These are phyloP conservation scores for Eilema griseolum DNA, from an alignment of 2,888 invertebrate genomes.

Conservation along the genomic window DNA sequence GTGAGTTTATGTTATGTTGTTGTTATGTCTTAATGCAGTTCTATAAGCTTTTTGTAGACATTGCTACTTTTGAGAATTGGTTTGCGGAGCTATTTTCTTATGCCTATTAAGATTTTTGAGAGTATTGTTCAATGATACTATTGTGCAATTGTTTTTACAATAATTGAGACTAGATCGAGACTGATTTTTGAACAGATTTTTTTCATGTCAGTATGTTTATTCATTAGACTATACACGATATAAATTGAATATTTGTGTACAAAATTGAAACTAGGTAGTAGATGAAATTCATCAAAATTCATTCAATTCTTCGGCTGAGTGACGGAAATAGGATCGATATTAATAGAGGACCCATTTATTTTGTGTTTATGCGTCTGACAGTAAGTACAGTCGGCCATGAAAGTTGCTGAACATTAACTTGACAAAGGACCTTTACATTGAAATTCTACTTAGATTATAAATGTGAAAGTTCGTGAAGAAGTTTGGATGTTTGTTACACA, in stretches of 20 bases:
- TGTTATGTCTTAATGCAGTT: too few species aligned
- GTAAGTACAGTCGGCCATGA: not conserved
- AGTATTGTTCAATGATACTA: not conserved
- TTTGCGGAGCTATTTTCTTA: too few species aligned
- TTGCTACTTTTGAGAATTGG: too few species aligned
- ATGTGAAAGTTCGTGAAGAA: not conserved
- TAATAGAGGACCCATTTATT: constrained; percentile 42
- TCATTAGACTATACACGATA: constrained; percentile 27
- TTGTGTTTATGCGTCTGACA: constrained; percentile 22
- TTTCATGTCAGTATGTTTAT: constrained; percentile 10
- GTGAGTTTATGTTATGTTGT: too few species aligned
- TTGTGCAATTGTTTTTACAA: too few species aligned
- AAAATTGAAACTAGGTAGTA: constrained; percentile 45
- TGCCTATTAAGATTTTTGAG: too few species aligned
- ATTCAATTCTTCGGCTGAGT: constrained; percentile 31
- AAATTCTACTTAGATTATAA: too few species aligned
- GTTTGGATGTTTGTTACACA: too few species aligned
- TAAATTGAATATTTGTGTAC: constrained; percentile 36
- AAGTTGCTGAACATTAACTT: not conserved
- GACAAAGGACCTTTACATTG: not conserved
- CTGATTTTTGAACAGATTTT: too few species aligned
- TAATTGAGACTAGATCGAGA: too few species aligned
- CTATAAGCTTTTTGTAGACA: too few species aligned
- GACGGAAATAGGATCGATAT: constrained; percentile 32
- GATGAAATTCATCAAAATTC: constrained; percentile 31